Base-by-base conservation (phyloP, 1,140 invertebrate species). In the Laupala kohalensis region DNA sequence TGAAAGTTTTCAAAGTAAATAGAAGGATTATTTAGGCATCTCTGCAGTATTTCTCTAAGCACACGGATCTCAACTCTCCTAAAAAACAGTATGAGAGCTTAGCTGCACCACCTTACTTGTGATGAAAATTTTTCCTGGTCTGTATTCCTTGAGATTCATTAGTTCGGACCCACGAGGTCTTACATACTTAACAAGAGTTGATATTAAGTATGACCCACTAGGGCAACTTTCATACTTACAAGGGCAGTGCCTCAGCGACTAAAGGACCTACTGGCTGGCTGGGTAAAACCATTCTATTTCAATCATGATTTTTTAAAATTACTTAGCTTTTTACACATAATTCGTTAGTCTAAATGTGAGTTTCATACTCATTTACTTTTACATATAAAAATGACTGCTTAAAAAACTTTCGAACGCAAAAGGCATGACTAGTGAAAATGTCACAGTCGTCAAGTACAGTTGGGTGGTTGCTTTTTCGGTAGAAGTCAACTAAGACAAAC, bases 371-470 rank as follows among this genome's bases (percentile, higher is more conserved):
- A 23, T 68, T 29, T 27, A 68, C 29, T 68, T 65, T 68, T 68
- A 68, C 24, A 23, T 23, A 68, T 29, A 68, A 29, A 23, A 68
- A 68, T 29, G 29, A 30, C 19, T 27, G 23, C 29, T 23, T 29
- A 30, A 68, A 29, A 68, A 68, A 24, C 29, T 29, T 68, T 9
- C 24, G 6, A 68, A 27, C 27, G 12, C 9, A 68, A 68, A 68
- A 37, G 67, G 28, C 67, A 37, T 68, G 67, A 68, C 67, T 68
- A 68, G 67, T 68, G 67, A 68, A 68, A 68, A 29, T n/a, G 29
- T 26, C 29, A 29, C 28, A 15, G 27, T 27, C 27, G 24, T 29
- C 27, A 23, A 3, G 29, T 29, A 9, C 29, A 27, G 29, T 23
- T n/a, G 29, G 9, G 26, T 30, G n/a, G 66, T 68, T 29, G n/a